phyloP scores from a whole-genome alignment of 2,797 vertebrate species.

The Lutjanus campechanus region DNA sequence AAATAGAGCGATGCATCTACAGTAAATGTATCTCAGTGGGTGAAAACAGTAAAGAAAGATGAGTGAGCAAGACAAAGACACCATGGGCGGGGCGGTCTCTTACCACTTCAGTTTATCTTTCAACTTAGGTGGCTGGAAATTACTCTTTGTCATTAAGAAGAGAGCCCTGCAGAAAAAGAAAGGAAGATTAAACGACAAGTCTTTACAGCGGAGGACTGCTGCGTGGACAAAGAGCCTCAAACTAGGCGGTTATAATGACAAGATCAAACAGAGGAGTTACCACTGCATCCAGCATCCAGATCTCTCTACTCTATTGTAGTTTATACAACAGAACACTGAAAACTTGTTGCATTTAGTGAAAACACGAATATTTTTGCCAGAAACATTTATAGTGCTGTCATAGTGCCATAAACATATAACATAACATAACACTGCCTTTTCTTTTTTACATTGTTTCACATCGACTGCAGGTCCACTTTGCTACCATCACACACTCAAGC shows the following conservation, averaged over 20 bases:
- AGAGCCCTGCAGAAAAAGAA: constrained; percentile 89
- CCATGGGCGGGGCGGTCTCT: constrained; percentile 6
- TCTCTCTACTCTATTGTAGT: too few relatives aligned
- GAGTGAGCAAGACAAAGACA: not conserved
- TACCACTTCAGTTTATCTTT: constrained; percentile 99
- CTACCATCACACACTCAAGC: not conserved
- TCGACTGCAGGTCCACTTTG: not conserved
- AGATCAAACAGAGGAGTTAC: not conserved
- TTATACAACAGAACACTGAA: too few relatives aligned
- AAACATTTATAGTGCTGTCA: too few relatives aligned
- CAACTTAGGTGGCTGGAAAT: constrained; percentile 98
- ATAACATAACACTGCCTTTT: too few relatives aligned
- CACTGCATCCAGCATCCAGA: not conserved
- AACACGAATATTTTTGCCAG: not conserved
- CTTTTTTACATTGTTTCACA: not conserved
- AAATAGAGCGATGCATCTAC: fast-evolving
- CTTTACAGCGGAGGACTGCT: not conserved
- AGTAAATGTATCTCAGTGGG: not conserved
- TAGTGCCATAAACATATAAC: too few relatives aligned
- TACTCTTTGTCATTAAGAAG: constrained; percentile 99
- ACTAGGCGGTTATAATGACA: not conserved
- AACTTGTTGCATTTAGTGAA: not conserved
- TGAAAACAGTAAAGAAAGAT: not conserved
- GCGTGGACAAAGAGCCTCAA: not conserved
- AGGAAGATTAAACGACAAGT: not conserved